phyloP scores from a whole-genome alignment of 2,888 invertebrate genomes.

The Neoitamus cyanurus region DNA sequence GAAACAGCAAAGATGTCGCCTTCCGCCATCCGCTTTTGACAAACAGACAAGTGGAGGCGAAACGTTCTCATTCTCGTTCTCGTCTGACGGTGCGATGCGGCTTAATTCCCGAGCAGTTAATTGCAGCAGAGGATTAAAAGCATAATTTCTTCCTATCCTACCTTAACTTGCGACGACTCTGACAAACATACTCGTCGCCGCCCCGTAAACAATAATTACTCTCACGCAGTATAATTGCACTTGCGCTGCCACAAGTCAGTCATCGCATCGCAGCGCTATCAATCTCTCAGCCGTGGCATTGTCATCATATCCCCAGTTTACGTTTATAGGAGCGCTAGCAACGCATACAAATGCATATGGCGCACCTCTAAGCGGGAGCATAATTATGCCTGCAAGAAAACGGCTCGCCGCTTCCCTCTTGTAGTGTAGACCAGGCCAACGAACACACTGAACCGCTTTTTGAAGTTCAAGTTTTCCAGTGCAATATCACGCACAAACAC shows the following conservation, averaged over 20 bases:
- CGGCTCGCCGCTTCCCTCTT: background rate
- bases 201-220: background rate
- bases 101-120: background rate
- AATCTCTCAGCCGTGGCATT: slow-evolving; percentile 10
- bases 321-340: background rate
- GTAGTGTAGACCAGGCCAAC: background rate
- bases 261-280: background rate
- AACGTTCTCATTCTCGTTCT: background rate
- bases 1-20: background rate
- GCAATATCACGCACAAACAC: slow-evolving; percentile 2
- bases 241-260: background rate
- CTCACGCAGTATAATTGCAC: background rate
- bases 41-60: background rate
- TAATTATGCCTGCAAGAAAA: slow-evolving; percentile 21
- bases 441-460: background rate
- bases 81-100: background rate
- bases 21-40: background rate
- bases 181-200: background rate
- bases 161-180: background rate
- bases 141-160: background rate
- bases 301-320: slow-evolving; percentile 24
- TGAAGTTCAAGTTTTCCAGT: slow-evolving; percentile 48
- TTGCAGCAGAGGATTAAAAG: background rate
- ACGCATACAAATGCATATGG: background rate
- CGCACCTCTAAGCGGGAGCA: background rate